Evolutionary conservation across 2,888 invertebrate species (phyloP), one percentile per base, ranked within the genome.

Genomic region (Drosophila dives): DNA sequence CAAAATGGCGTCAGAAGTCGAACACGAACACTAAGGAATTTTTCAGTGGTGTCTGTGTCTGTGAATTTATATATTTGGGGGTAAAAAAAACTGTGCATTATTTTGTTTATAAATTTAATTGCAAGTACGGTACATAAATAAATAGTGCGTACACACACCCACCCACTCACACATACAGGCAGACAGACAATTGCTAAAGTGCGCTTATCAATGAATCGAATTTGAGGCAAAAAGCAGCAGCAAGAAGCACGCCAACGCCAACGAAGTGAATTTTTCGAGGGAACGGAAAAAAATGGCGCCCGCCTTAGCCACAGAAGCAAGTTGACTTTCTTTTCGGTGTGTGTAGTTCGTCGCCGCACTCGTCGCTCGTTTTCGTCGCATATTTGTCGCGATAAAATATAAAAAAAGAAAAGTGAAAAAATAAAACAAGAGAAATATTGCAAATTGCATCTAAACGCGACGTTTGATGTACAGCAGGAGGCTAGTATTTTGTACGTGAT

Each of bases 241-340:
- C 38, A 66, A 72, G 77, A 83, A 81, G 83, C 77, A 80, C 83
- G 73, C 74, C 70, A 80, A 80, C 74, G 72, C 81, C 81, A 77
- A 68, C 78, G 76, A 90, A 90, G 79, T 86, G 84, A 89, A 81
- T 87, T 89, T 85, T 81, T 83, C 65, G 83, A 87, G 89, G 85
- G 77, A 86, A 77, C 78, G 78, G 84, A 86, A 87, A 91, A 92
- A 92, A 92, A 91, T 92, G 91, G 91, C 92, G 92, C 91, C 91
- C 90, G 90, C 77, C 77, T 77, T 83, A 90, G 83, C 90, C 80
- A 80, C 78, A 69, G 72, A 77, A 90, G 85, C 91, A 89, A 90
- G 80, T 89, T 91, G 89, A 92, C 91, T 91, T 92, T 91, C 90
- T 86, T 91, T 91, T 86, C 80, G 79, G 75, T 86, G 78, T 81